Percentiles rank a stretch among this genome's conserved stretches.
These are phyloP conservation scores for Luperina testacea DNA, from an alignment of 2,888 invertebrate species.

Conservation along the genomic window DNA sequence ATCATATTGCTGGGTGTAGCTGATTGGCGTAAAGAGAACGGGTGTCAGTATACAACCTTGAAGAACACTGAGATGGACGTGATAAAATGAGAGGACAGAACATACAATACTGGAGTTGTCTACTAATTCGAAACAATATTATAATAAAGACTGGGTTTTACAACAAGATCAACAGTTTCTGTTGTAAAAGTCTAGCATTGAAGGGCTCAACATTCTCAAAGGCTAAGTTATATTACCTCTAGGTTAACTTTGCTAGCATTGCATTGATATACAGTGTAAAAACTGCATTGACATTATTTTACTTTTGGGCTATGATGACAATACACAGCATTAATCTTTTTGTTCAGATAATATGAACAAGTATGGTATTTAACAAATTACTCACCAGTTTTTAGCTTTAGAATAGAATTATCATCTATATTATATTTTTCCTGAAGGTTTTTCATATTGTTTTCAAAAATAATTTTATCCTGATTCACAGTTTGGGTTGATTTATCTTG, in stretches of 20 bases:
- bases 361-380: neutral
- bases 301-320: neutral
- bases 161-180: neutral
- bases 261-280: neutral
- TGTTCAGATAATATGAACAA: neutral
- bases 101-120: neutral
- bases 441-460: slow-evolving; percentile 79
- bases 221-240: neutral
- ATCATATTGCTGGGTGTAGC: neutral
- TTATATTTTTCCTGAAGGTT: slow-evolving; percentile 79
- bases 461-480: slow-evolving; percentile 72
- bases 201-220: slow-evolving; percentile 1
- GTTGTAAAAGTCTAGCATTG: neutral
- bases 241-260: neutral
- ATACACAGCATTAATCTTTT: neutral
- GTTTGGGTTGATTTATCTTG: slow-evolving; percentile 59
- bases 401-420: slow-evolving; percentile 77
- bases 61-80: neutral
- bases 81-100: neutral
- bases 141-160: neutral
- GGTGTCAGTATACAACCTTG: neutral
- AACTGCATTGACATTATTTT: neutral
- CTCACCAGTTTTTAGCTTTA: slow-evolving; percentile 82
- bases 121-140: neutral
- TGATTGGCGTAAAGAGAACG: neutral